A percentile compares a stretch with the other conserved stretches of the same genome.
Evolutionary conservation across 2,888 invertebrate species (phyloP).

Genomic region (Stratiomys singularior): DNA sequence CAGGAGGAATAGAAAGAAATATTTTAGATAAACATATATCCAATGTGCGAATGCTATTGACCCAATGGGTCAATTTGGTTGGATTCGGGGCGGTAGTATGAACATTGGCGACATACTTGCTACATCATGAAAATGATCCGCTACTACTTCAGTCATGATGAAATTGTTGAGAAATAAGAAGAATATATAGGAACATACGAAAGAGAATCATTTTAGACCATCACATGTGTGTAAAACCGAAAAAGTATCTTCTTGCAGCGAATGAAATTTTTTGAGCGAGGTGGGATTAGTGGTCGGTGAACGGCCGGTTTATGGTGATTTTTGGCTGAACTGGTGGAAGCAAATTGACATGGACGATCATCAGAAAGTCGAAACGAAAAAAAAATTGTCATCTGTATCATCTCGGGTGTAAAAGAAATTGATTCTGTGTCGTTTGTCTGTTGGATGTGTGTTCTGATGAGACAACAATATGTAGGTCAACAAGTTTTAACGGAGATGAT

Average conservation of each 20-base stretch:
- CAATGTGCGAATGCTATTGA: constrained; percentile 5
- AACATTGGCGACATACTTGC: constrained; percentile 26
- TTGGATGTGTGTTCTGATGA: not conserved
- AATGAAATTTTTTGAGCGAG: not conserved
- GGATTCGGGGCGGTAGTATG: not conserved
- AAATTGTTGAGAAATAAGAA: no score
- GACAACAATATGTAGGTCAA: not conserved
- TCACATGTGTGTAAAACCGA: not conserved
- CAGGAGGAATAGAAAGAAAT: not conserved
- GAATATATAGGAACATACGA: no score
- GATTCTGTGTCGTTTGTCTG: not conserved
- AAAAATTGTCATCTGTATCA: not conserved
- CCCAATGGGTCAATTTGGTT: not conserved
- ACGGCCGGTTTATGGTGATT: constrained; percentile 4
- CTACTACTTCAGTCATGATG: no score
- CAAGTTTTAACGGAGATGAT: constrained; percentile 3
- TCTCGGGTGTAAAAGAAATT: not conserved
- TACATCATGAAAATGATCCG: no score
- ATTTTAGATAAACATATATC: constrained; percentile 1
- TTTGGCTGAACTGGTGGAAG: not conserved
- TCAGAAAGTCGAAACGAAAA: not conserved
- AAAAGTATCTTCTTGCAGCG: no score
- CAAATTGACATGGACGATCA: not conserved
- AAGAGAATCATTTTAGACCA: no score
- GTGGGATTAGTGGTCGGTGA: not conserved